Conservation (phyloP, 2,888 invertebrate species). For the Salticus scenicus region DNA sequence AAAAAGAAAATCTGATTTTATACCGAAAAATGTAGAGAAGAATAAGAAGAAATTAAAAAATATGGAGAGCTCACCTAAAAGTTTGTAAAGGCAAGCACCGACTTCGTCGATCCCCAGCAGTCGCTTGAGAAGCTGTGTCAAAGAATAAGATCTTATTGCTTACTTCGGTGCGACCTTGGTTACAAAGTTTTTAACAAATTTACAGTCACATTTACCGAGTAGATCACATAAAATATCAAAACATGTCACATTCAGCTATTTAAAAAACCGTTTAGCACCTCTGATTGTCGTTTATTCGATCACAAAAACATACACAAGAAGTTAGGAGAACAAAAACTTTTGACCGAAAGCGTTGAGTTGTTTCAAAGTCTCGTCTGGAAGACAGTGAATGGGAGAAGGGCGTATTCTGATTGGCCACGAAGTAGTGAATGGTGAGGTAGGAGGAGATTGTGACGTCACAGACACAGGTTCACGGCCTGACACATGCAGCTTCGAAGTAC, state of each 20-base stretch:
- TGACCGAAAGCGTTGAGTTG: slow-evolving; percentile 19
- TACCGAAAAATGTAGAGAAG: too few species aligned
- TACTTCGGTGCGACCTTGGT: slow-evolving; percentile 43
- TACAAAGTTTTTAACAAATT: slow-evolving; percentile 20
- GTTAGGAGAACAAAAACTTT: slow-evolving; percentile 22
- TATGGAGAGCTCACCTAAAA: too few species aligned
- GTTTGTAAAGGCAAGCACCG: too few species aligned
- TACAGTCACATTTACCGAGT: slow-evolving; percentile 54
- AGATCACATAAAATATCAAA: background rate
- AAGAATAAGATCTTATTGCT: background rate
- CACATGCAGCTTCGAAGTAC: slow-evolving; percentile 19
- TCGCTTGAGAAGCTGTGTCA: background rate
- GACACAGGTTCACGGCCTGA: slow-evolving; percentile 63
- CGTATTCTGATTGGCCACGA: slow-evolving; percentile 56
- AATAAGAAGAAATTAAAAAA: too few species aligned
- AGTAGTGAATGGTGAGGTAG: slow-evolving; percentile 61
- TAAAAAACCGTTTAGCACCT: too few species aligned
- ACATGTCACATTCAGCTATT: too few species aligned
- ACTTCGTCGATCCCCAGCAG: background rate
- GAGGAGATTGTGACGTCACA: slow-evolving; percentile 46
- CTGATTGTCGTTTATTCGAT: background rate
- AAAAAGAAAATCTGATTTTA: too few species aligned
- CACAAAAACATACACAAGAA: background rate
- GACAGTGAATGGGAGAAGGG: slow-evolving; percentile 48
- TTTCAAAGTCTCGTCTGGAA: slow-evolving; percentile 24